Evolutionary conservation across 2,888 invertebrate species (phyloP).

Genomic region (Meta bourneti): DNA sequence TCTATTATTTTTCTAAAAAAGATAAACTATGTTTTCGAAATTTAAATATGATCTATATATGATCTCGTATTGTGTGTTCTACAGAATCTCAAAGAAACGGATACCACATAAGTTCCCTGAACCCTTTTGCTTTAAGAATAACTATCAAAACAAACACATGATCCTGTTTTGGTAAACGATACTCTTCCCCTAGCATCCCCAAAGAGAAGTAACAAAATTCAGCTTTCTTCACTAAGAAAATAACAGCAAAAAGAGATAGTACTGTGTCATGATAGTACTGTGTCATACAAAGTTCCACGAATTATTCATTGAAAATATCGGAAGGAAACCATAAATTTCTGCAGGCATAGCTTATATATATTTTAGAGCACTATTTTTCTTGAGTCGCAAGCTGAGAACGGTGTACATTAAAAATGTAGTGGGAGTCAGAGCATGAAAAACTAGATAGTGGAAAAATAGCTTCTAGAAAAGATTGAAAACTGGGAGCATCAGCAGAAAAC

Average conservation of each 20-base stretch:
- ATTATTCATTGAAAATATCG: conserved; percentile 28
- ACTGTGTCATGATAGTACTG: background rate
- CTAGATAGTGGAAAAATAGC: background rate
- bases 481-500: background rate
- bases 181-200: background rate
- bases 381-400: background rate
- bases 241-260: background rate
- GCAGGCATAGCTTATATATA: conserved; percentile 15
- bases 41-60: background rate
- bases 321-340: conserved; percentile 10
- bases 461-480: background rate
- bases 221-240: background rate
- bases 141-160: background rate
- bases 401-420: conserved; percentile 7
- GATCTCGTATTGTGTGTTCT: background rate
- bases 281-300: conserved; percentile 6
- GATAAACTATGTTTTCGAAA: background rate
- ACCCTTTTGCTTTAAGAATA: background rate
- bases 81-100: background rate
- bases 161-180: background rate
- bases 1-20: background rate
- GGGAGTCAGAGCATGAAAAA: background rate
- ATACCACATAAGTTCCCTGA: background rate
- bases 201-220: background rate
- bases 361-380: background rate